These are phyloP conservation scores for Pemphigus obesinymphae DNA, from an alignment of 1,140 invertebrate genomes.

Conservation along the genomic window DNA sequence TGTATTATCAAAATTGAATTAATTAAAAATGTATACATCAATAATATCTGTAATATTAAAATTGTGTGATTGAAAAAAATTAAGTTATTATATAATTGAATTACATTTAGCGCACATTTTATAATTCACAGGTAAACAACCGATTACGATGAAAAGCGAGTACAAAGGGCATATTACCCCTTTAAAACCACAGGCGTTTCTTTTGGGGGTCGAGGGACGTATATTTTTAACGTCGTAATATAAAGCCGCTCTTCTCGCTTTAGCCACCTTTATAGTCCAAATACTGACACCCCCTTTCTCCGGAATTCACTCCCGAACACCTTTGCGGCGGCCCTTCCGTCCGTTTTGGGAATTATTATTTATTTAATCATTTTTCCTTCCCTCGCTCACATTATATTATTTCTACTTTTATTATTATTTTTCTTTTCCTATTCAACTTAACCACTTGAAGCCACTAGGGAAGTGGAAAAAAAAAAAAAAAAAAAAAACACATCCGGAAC, in stretches of 20 bases:
- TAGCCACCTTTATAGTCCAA: not conserved
- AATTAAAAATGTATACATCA: too few species aligned
- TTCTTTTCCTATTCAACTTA: not conserved
- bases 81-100: not conserved
- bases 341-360: not conserved
- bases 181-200: not conserved
- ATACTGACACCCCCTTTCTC: not conserved
- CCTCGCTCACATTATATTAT: not conserved
- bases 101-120: not conserved
- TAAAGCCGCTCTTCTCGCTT: not conserved
- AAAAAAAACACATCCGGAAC: conserved; percentile 26
- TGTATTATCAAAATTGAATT: too few species aligned
- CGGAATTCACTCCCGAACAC: not conserved
- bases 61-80: not conserved
- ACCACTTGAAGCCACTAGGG: not conserved
- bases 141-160: not conserved
- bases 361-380: conserved; percentile 27
- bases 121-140: not conserved
- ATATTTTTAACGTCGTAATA: conserved; percentile 25
- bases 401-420: not conserved
- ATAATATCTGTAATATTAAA: not conserved
- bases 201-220: not conserved
- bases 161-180: not conserved
- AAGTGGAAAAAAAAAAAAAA: not conserved
- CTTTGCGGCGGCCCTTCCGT: not conserved